Evolutionary conservation across 2,797 vertebrate genomes (phyloP).

Genomic region (Champsocephalus gunnari): DNA sequence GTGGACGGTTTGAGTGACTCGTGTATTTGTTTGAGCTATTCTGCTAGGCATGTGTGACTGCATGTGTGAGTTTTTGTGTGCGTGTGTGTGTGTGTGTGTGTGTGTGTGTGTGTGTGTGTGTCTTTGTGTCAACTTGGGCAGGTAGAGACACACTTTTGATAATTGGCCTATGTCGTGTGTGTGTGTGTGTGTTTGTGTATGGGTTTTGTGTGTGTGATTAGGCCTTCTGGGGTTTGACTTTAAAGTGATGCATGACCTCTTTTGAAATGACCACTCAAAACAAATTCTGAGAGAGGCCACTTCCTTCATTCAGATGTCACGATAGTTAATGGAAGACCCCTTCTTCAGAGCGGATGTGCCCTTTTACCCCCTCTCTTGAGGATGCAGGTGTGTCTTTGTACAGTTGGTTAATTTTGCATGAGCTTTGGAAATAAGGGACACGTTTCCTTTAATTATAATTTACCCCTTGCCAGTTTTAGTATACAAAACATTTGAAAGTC

Average conservation of each 20-base stretch:
- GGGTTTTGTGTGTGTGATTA: conserved; percentile 7
- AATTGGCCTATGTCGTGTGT: conserved; percentile 10
- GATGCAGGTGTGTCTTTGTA: conserved; percentile 7
- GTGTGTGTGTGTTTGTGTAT: conserved; percentile 7
- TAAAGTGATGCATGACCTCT: conserved; percentile 55
- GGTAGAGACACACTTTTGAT: conserved; percentile 48
- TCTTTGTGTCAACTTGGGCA: conserved; percentile 15
- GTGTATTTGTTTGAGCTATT: conserved; percentile 42
- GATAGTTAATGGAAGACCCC: conserved; percentile 31
- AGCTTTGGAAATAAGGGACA: not conserved
- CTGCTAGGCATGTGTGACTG: conserved; percentile 48
- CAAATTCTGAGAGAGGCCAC: conserved; percentile 31
- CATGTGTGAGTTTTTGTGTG: conserved; percentile 18
- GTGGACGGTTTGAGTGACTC: conserved; percentile 63
- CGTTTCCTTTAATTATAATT: not conserved
- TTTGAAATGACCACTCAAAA: conserved; percentile 51
- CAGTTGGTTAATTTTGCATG: conserved; percentile 20
- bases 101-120: conserved; percentile 14
- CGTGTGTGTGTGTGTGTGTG: conserved; percentile 20
- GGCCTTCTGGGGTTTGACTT: conserved; percentile 27
- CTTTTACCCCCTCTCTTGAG: not conserved
- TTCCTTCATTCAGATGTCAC: conserved; percentile 29
- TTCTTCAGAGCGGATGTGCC: conserved; percentile 15
- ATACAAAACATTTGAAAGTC: conserved; percentile 2
- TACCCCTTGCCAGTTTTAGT: not conserved